A percentile compares a stretch with the other conserved stretches of the same genome.
Conservation (phyloP, 2,113 vertebrate genomes). For the Cryptotis parvus region DNA sequence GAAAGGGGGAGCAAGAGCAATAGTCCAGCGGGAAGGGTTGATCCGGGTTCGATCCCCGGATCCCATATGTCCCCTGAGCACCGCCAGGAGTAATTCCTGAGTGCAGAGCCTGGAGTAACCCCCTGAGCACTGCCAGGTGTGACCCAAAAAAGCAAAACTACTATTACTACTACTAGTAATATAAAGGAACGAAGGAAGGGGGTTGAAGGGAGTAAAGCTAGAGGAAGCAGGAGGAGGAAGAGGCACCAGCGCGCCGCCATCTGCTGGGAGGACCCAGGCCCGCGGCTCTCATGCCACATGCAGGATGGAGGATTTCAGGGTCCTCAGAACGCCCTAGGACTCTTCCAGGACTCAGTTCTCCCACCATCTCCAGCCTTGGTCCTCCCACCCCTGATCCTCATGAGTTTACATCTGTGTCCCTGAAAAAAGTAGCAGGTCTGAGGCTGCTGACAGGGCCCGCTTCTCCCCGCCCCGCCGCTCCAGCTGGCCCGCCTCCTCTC, state of each 20-base stretch:
- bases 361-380: too few relatives aligned
- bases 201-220: not conserved
- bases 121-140: too few relatives aligned
- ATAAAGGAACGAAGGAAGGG: too few relatives aligned
- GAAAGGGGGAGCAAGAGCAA: not conserved
- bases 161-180: too few relatives aligned
- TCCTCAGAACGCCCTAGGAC: not conserved
- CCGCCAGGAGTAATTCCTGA: too few relatives aligned
- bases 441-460: fast-evolving
- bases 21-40: too few relatives aligned
- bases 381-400: not conserved
- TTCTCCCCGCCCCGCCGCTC: not conserved
- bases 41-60: too few relatives aligned
- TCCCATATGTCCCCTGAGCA: too few relatives aligned
- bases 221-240: not conserved
- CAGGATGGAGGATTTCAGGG: not conserved
- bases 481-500: not conserved
- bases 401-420: not conserved
- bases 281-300: too few relatives aligned
- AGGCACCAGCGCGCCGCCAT: too few relatives aligned
- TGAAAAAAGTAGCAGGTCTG: not conserved
- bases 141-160: too few relatives aligned
- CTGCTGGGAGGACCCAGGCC: not conserved
- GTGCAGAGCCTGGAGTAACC: too few relatives aligned
- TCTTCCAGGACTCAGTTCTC: not conserved